Percentiles rank a stretch among this genome's conserved stretches.
phyloP scores from a whole-genome alignment of 2,888 invertebrate genomes.

The Brachylomia viminalis region DNA sequence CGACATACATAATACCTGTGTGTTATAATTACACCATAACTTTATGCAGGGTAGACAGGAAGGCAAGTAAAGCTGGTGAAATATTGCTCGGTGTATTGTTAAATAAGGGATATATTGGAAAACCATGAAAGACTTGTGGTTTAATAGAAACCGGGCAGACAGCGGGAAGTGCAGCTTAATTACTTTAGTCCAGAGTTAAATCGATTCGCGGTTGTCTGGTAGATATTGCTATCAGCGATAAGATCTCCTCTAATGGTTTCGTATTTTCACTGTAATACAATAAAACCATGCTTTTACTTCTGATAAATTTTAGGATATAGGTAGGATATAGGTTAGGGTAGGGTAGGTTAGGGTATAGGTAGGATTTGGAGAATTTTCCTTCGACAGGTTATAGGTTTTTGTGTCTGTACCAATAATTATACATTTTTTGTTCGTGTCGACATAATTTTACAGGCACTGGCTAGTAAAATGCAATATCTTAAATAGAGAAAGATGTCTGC shows the following conservation, averaged over 20 bases:
- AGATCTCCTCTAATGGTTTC: background rate
- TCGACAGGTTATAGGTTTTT: background rate
- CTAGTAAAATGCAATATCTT: background rate
- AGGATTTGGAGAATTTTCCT: background rate
- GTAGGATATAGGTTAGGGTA: too few species aligned
- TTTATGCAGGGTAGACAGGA: constrained; percentile 38
- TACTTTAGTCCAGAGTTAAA: background rate
- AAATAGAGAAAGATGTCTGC: background rate
- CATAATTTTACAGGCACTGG: background rate
- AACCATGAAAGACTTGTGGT: background rate
- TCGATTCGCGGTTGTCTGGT: background rate
- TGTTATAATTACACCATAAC: constrained; percentile 39
- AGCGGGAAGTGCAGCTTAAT: constrained; percentile 9
- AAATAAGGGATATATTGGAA: constrained; percentile 10
- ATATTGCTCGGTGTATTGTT: constrained; percentile 8
- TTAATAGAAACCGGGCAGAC: background rate
- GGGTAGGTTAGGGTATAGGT: too few species aligned
- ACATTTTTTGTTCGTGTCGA: background rate
- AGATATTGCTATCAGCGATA: constrained; percentile 5
- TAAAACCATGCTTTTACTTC: background rate
- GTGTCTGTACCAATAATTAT: background rate
- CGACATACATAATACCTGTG: constrained; percentile 30
- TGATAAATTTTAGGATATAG: background rate
- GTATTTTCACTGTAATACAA: background rate
- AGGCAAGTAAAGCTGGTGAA: constrained; percentile 37